These are phyloP conservation scores for Chionodraco myersi DNA, from an alignment of 2,113 vertebrate species.

Conservation along the genomic window DNA sequence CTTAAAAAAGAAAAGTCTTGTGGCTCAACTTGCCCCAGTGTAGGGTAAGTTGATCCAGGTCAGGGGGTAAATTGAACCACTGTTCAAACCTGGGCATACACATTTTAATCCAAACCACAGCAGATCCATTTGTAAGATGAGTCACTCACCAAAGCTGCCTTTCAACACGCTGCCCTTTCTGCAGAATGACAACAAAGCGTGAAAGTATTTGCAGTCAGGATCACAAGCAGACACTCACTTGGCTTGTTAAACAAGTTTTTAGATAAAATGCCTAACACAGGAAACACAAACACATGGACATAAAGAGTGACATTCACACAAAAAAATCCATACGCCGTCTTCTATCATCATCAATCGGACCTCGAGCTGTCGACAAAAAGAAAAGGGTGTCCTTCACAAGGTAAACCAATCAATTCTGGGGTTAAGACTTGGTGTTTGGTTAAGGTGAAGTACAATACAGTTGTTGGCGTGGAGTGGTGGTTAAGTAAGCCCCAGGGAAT, in stretches of 20 bases:
- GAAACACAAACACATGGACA: background rate
- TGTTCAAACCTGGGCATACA: no score
- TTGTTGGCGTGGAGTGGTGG: background rate
- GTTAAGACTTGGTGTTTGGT: background rate
- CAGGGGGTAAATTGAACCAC: no score
- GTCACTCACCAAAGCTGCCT: constrained; percentile 4
- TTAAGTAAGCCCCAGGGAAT: background rate
- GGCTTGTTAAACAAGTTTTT: constrained; percentile 48
- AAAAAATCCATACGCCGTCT: background rate
- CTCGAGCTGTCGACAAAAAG: background rate
- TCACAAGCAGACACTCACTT: background rate
- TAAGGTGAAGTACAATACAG: background rate
- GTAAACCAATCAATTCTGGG: background rate
- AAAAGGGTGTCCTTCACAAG: background rate
- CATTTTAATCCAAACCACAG: background rate
- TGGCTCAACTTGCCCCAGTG: no score
- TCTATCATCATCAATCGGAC: background rate
- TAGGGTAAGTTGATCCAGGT: no score
- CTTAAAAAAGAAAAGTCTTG: no score
- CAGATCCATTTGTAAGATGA: background rate
- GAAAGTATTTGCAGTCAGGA: background rate
- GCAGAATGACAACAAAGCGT: background rate
- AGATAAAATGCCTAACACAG: background rate
- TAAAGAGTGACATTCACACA: background rate
- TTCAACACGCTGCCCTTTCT: background rate